Percentiles rank a stretch among this genome's conserved stretches.
phyloP scores from a whole-genome alignment of 2,888 invertebrate species.

The Epinotia bilunana region DNA sequence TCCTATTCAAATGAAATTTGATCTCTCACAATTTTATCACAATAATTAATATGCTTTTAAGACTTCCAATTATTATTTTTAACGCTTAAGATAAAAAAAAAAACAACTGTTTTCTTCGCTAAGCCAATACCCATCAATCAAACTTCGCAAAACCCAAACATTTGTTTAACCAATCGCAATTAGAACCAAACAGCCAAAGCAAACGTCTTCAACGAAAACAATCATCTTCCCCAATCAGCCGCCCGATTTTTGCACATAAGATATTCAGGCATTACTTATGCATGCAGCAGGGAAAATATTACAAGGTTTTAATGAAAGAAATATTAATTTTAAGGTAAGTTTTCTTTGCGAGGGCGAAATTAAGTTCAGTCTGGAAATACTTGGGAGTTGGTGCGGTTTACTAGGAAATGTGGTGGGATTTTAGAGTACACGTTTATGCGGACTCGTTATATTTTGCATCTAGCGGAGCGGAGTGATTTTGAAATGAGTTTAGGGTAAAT shows the following conservation, averaged over 20 bases:
- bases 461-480: conserved; percentile 18
- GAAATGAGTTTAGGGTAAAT: conserved; percentile 27
- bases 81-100: too few relatives aligned
- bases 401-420: conserved; percentile 31
- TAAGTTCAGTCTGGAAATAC: conserved; percentile 65
- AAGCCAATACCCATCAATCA: conserved; percentile 44
- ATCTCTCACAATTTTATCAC: too few relatives aligned
- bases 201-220: conserved; percentile 51
- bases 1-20: too few relatives aligned
- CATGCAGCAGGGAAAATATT: conserved; percentile 85
- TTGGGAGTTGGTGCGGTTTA: conserved; percentile 29
- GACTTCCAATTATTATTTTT: too few relatives aligned
- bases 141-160: conserved; percentile 47
- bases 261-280: conserved; percentile 85
- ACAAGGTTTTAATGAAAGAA: conserved; percentile 86
- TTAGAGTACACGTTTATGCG: conserved; percentile 20
- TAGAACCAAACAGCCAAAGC: conserved; percentile 49
- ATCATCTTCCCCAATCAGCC: conserved; percentile 50
- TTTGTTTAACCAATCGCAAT: conserved; percentile 57
- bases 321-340: conserved; percentile 84
- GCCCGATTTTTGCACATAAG: conserved; percentile 76
- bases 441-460: conserved; percentile 27
- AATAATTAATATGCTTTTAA: too few relatives aligned
- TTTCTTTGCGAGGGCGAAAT: conserved; percentile 77
- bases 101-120: background rate